These are phyloP conservation scores for Papilio polytes DNA, from an alignment of 1,140 invertebrate genomes.

Conservation along the genomic window DNA sequence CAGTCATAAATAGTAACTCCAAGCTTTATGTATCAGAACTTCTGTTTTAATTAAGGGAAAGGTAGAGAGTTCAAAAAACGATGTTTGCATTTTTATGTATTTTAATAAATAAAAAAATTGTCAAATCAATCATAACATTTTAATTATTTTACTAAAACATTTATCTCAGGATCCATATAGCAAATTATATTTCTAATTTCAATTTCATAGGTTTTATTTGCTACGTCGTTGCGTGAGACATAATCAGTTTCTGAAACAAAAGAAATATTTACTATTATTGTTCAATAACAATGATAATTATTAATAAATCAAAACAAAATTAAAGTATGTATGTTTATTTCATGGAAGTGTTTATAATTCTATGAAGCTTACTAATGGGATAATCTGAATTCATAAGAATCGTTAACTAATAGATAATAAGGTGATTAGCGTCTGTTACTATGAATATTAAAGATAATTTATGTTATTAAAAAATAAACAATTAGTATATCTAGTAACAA, in stretches of 20 bases:
- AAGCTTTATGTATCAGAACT: too few relatives aligned
- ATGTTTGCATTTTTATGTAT: background rate
- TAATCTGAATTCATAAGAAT: background rate
- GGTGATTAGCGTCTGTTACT: background rate
- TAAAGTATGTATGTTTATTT: background rate
- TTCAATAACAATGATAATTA: background rate
- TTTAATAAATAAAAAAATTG: background rate
- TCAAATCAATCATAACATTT: background rate
- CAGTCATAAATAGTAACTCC: background rate
- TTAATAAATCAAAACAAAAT: background rate
- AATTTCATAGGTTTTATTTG: conserved; percentile 36
- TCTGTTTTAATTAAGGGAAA: background rate
- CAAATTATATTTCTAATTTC: background rate
- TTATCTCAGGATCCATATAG: background rate
- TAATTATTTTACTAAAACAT: background rate
- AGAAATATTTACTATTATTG: conserved; percentile 20
- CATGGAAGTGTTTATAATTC: background rate
- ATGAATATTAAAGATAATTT: background rate
- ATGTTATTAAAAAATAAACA: background rate
- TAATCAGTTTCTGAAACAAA: conserved; percentile 71
- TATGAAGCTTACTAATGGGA: background rate
- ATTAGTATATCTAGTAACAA: background rate
- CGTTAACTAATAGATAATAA: background rate
- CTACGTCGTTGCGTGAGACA: conserved; percentile 65
- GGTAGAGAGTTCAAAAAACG: background rate